Conservation (phyloP, 1,140 invertebrate genomes). For the Trachelipus rathkii region DNA sequence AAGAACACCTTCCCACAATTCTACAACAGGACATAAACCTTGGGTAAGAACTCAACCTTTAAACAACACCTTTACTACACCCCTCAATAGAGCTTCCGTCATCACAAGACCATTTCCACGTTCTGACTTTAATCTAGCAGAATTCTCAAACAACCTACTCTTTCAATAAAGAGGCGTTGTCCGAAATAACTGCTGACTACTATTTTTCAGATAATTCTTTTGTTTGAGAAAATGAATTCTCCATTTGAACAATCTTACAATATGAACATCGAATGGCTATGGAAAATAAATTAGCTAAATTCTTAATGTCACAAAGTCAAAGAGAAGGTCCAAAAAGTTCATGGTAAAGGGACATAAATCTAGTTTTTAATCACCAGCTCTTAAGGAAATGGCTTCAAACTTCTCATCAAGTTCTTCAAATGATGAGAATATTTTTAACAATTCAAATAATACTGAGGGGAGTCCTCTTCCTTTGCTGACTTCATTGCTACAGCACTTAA, state of each 20-base stretch:
- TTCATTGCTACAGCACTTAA: neutral
- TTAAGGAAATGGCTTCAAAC: too few relatives aligned
- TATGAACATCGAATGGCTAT: neutral
- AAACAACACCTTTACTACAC: constrained; percentile 21
- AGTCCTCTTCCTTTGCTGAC: neutral
- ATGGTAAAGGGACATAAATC: too few relatives aligned
- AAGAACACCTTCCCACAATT: constrained; percentile 26
- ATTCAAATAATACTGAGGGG: too few relatives aligned
- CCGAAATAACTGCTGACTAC: too few relatives aligned
- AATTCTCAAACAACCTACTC: constrained; percentile 20
- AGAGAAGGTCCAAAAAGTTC: neutral
- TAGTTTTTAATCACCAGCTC: too few relatives aligned
- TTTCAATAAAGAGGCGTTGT: too few relatives aligned
- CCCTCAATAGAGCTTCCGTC: neutral
- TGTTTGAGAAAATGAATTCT: constrained; percentile 21
- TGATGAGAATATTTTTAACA: too few relatives aligned
- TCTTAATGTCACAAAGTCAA: neutral
- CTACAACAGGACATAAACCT: constrained; percentile 34
- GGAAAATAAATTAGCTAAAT: neutral
- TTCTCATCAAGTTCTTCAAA: too few relatives aligned
- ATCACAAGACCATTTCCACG: neutral
- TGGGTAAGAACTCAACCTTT: neutral
- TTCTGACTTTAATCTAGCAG: too few relatives aligned
- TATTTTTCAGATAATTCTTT: constrained; percentile 20
- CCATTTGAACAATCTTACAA: constrained; percentile 25